Percentiles rank a stretch among this genome's conserved stretches.
These are phyloP conservation scores for Patella pellucida DNA, from an alignment of 2,888 invertebrate genomes.

Conservation along the genomic window DNA sequence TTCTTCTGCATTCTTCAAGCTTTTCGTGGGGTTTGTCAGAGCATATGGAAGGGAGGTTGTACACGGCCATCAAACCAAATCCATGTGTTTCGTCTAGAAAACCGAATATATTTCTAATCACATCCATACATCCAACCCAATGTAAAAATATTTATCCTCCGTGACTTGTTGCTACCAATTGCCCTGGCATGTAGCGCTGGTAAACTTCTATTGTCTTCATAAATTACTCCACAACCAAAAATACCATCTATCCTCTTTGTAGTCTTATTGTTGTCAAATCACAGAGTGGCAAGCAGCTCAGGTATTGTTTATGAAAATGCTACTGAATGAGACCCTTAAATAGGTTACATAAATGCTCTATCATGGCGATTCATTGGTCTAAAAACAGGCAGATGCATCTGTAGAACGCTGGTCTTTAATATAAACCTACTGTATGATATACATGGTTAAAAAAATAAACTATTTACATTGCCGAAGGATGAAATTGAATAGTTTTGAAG, in stretches of 20 bases:
- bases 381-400: too few species aligned
- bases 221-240: background rate
- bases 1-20: background rate
- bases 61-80: slow-evolving; percentile 2
- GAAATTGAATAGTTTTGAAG: too few species aligned
- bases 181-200: background rate
- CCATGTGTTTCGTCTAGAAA: background rate
- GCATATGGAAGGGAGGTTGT: background rate
- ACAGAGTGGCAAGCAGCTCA: too few species aligned
- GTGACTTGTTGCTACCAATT: slow-evolving; percentile 1
- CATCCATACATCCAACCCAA: background rate
- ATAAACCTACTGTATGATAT: too few species aligned
- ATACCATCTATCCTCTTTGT: background rate
- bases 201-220: background rate
- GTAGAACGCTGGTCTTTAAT: too few species aligned
- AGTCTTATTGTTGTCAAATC: too few species aligned
- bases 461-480: too few species aligned
- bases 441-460: too few species aligned
- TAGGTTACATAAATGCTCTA: too few species aligned
- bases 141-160: background rate
- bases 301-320: too few species aligned
- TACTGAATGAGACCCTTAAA: too few species aligned
- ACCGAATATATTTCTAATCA: background rate
- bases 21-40: background rate
- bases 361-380: too few species aligned